Base-by-base conservation (phyloP, 2,797 vertebrate species). In the Eidolon dupreanum region DNA sequence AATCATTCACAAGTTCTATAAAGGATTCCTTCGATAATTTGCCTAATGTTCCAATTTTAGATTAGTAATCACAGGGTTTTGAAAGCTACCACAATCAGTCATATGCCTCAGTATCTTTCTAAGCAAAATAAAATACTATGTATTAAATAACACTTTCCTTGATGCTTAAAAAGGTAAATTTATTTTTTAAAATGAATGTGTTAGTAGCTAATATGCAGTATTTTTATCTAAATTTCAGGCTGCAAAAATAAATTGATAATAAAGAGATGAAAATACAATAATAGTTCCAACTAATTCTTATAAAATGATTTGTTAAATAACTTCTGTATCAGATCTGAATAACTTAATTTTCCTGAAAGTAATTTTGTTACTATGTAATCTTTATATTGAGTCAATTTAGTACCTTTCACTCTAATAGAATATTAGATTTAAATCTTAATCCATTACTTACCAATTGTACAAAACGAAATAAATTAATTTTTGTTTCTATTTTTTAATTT, bases 11-110 rank as follows among this genome's bases (percentile, higher is more conserved):
- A 96, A 73, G 87, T 86, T 84, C 31, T 95, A 46, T 79, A 85
- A 74, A 95, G 4, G 11, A 83, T 74, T 43, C 2, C 19, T 93
- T 97, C 8, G 33, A 82, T 78, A 95, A 88, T 93, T 95, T 88
- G 26, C 59, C 81, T 71, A 46, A 77, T 36, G 53, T 82, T 89
- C 51, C 74, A 12, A 79, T 57, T 95, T 85, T 77, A 81, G 28
- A 38, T 89, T 93, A 31, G n/a, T 65, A 91, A 88, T 66, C 89
- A 17, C 8, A 31, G 8, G 26, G 5, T 82, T 94, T 83, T 85
- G 88, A 94, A 88, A 51, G 4, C 57, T 91, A 66, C n/a, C 61
- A 49, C 20, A 93, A 73, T 84, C n/a, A 93, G 31, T 36, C 59
- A 24, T 77, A 36, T 82, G 26, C 68, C 6, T 74, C 41, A 68